phyloP scores from a whole-genome alignment of 2,888 invertebrate species.

The Conistra vaccinii region DNA sequence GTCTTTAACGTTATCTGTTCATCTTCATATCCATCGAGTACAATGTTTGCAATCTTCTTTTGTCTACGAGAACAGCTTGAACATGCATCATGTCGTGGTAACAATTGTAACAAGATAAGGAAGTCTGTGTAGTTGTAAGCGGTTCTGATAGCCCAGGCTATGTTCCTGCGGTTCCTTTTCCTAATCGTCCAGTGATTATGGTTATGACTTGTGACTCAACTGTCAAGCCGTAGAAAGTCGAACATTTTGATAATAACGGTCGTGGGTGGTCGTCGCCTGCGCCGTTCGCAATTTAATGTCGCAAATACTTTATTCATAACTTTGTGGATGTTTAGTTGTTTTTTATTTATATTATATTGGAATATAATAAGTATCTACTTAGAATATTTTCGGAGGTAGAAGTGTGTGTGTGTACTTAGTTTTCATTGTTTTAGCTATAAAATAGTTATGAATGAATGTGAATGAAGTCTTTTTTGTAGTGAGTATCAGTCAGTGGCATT shows the following conservation, averaged over 20 bases:
- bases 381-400: neutral
- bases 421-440: neutral
- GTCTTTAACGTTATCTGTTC: neutral
- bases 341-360: neutral
- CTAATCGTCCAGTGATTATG: neutral
- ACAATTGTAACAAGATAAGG: neutral
- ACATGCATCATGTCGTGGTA: neutral
- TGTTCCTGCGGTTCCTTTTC: neutral
- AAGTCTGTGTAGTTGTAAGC: neutral
- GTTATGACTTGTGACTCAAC: constrained; percentile 4
- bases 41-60: neutral
- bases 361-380: neutral
- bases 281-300: neutral
- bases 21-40: neutral
- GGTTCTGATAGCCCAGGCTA: neutral
- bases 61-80: neutral
- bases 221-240: constrained; percentile 21
- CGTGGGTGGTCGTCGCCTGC: neutral
- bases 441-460: neutral
- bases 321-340: neutral
- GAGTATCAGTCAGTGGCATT: neutral
- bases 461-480: neutral
- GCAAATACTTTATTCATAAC: constrained; percentile 20
- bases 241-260: constrained; percentile 19
- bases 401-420: no score